phyloP scores from a whole-genome alignment of 2,888 invertebrate species.

The Acrobasis consociella region DNA sequence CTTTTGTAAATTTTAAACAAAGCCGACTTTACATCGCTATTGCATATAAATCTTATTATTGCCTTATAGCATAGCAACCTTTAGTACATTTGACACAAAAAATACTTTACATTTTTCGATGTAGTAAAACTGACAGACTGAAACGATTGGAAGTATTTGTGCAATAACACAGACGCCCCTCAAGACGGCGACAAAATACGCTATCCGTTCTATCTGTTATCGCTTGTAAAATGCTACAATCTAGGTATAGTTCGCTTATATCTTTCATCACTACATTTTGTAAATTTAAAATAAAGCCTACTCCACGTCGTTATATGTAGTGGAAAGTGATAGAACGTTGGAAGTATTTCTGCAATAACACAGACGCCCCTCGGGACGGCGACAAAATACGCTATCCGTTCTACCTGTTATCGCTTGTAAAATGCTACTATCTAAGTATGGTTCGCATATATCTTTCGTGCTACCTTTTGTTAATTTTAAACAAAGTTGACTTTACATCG shows the following conservation, averaged over 20 bases:
- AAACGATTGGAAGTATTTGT: background rate
- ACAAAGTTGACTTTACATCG: too few species aligned
- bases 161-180: conserved; percentile 34
- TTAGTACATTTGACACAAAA: background rate
- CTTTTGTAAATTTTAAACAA: too few species aligned
- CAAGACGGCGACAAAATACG: conserved; percentile 50
- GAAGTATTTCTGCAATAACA: conserved; percentile 3
- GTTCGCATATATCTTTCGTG: too few species aligned
- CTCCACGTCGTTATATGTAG: too few species aligned
- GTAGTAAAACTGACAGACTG: conserved; percentile 12
- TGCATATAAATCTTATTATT: too few species aligned
- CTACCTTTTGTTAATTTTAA: too few species aligned
- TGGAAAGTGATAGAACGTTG: conserved; percentile 10
- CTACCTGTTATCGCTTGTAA: conserved; percentile 37
- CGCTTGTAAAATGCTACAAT: background rate
- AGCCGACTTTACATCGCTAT: too few species aligned
- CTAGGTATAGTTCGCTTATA: too few species aligned
- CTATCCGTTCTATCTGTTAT: conserved; percentile 52
- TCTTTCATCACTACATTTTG: too few species aligned
- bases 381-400: conserved; percentile 56
- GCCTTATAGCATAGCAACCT: too few species aligned
- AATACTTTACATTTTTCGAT: background rate
- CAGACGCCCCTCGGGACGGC: conserved; percentile 43
- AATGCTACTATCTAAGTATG: background rate
- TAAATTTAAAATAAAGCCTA: too few species aligned